Evolutionary conservation across 2,113 vertebrate genomes (phyloP).

Genomic region (Dicentrarchus labrax): DNA sequence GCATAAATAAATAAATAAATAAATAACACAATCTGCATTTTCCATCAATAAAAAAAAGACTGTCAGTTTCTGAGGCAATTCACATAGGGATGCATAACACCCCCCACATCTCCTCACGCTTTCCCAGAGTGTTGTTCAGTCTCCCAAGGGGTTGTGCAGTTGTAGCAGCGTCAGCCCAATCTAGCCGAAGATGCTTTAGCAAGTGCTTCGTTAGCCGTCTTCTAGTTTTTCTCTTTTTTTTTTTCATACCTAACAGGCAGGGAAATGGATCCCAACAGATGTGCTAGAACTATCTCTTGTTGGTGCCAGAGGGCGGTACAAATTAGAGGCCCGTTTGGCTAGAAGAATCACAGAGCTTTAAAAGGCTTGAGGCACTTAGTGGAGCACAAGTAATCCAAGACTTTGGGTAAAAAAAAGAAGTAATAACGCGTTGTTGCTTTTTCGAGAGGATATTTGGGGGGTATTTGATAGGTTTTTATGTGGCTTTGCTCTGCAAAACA

Average conservation of each 20-base stretch:
- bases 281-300: slow-evolving; percentile 40
- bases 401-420: slow-evolving; percentile 11
- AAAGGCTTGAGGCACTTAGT: slow-evolving; percentile 50
- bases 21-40: slow-evolving; percentile 51
- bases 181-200: slow-evolving; percentile 46
- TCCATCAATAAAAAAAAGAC: slow-evolving; percentile 29
- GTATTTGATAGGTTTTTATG: slow-evolving; percentile 39
- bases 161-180: slow-evolving; percentile 48
- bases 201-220: slow-evolving; percentile 63
- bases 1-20: slow-evolving; percentile 12
- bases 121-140: slow-evolving; percentile 48
- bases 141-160: slow-evolving; percentile 43
- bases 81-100: slow-evolving; percentile 27
- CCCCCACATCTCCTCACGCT: slow-evolving; percentile 33
- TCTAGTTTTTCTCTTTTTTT: slow-evolving; percentile 35
- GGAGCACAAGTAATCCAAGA: slow-evolving; percentile 43
- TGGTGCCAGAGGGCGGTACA: slow-evolving; percentile 49
- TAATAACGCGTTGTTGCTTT: slow-evolving; percentile 31
- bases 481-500: slow-evolving; percentile 27
- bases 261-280: slow-evolving; percentile 60
- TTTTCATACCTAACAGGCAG: slow-evolving; percentile 44
- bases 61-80: slow-evolving; percentile 42
- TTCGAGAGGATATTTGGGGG: slow-evolving; percentile 28
- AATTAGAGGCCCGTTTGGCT: slow-evolving; percentile 53
- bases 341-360: slow-evolving; percentile 51